Base-by-base conservation (phyloP, 2,797 vertebrate species). In the Garrulus glandarius region DNA sequence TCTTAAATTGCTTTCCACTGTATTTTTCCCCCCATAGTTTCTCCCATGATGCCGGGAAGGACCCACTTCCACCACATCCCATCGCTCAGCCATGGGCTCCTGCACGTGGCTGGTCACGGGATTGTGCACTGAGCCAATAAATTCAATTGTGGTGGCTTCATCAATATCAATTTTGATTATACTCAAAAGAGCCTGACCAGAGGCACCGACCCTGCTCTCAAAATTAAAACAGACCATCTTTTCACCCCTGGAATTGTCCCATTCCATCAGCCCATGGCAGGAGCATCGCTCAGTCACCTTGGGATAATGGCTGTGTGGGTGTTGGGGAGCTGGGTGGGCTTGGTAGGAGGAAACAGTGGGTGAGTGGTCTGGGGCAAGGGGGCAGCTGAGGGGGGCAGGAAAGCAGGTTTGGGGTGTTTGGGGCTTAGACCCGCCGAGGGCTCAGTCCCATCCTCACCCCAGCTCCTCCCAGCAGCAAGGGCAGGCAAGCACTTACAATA, bases 111-210 rank as follows among this genome's bases (percentile, higher is more conserved):
- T 34, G 17, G 44, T 15, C 89, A 17, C 1, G 1, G 59, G 39
- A 5, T 15, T 64, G 92, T 46, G 89, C 92, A 46, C 84, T 91
- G 44, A 94, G 90, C 88, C 97, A 80, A 50, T 21, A 95, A 97
- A 97, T 97, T 96, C 88, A 95, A 92, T 9, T 26, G 67, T 16
- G 22, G 67, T 29, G 67, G 19, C 56, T 71, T 70, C 90, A 61
- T 87, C 90, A 22, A 24, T 52, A 56, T 15, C 50, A 36, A 63
- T 84, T 26, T 23, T 8, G 72, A 36, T 29, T 89, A 59, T 18
- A 26, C 67, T 55, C 53, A 15, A 18, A 84, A 71, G 56, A 78
- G 53, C 82, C 68, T 37, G 37, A 76, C 79, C 86, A 32, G 49
- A 52, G 91, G 52, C 56, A 76, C 44, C 23, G 27, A 24, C 32